phyloP scores from a whole-genome alignment of 2,888 invertebrate genomes.

The Marronus borbonicus region DNA sequence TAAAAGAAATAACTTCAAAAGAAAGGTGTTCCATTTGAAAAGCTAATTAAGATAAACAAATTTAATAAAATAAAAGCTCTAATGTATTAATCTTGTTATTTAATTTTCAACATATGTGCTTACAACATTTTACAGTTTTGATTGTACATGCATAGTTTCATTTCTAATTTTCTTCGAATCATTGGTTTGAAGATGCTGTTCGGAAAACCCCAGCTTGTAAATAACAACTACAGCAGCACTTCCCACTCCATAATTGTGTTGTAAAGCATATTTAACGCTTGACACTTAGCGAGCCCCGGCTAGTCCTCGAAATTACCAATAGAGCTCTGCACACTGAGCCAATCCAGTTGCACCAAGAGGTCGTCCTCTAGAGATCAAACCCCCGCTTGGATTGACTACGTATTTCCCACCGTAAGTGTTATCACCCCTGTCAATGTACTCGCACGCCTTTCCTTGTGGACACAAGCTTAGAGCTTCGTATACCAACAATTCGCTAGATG shows the following conservation, averaged over 20 bases:
- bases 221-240: slow-evolving; percentile 95
- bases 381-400: slow-evolving; percentile 99
- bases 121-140: slow-evolving; percentile 12
- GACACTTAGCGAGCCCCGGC: slow-evolving; percentile 83
- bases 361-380: slow-evolving; percentile 98
- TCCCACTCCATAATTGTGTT: slow-evolving; percentile 97
- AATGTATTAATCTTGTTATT: no score
- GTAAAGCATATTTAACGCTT: slow-evolving; percentile 88
- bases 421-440: slow-evolving; percentile 92
- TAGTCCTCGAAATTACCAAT: slow-evolving; percentile 88
- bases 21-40: no score
- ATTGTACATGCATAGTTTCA: neutral
- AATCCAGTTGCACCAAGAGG: slow-evolving; percentile 95
- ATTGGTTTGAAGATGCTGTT: neutral
- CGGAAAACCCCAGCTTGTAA: slow-evolving; percentile 88
- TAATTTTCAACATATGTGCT: no score
- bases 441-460: slow-evolving; percentile 91
- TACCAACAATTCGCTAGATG: slow-evolving; percentile 96
- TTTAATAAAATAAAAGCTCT: no score
- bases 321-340: slow-evolving; percentile 86
- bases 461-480: slow-evolving; percentile 98
- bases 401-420: slow-evolving; percentile 98
- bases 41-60: no score
- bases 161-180: neutral
- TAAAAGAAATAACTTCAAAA: no score